Evolutionary conservation across 2,888 invertebrate genomes (phyloP).

Genomic region (Penaeus monodon): DNA sequence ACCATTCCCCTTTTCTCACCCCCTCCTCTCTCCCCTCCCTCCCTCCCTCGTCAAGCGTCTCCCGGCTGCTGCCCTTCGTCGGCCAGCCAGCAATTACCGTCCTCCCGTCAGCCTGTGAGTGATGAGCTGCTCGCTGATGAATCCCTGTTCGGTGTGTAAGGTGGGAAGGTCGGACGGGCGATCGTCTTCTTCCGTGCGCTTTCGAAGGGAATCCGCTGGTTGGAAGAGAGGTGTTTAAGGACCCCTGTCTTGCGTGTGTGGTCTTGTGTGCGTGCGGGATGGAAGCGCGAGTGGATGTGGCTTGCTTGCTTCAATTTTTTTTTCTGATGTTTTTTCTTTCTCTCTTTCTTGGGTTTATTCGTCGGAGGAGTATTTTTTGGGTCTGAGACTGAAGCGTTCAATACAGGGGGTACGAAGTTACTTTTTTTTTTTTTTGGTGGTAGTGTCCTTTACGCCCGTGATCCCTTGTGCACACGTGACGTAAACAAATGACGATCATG

Average conservation of each 20-base stretch:
- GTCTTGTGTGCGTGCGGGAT: too few species aligned
- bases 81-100: constrained; percentile 20
- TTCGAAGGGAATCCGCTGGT: neutral
- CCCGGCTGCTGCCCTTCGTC: neutral
- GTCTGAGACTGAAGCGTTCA: neutral
- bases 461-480: constrained; percentile 62
- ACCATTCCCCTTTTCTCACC: too few species aligned
- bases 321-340: too few species aligned
- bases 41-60: too few species aligned
- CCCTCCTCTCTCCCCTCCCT: too few species aligned
- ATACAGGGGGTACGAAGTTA: constrained; percentile 26
- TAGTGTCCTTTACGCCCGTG: constrained; percentile 59
- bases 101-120: constrained; percentile 20
- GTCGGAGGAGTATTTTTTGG: neutral
- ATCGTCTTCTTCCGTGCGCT: neutral
- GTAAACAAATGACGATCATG: constrained; percentile 62
- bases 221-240: neutral
- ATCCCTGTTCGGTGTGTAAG: constrained; percentile 4
- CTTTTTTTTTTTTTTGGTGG: constrained; percentile 21
- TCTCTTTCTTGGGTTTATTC: neutral
- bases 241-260: too few species aligned
- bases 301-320: too few species aligned
- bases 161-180: neutral
- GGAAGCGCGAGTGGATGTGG: too few species aligned
- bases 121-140: constrained; percentile 24